Evolutionary conservation across 2,113 vertebrate species (phyloP), one percentile per base, ranked within the genome.

Genomic region (Daubentonia madagascariensis): DNA sequence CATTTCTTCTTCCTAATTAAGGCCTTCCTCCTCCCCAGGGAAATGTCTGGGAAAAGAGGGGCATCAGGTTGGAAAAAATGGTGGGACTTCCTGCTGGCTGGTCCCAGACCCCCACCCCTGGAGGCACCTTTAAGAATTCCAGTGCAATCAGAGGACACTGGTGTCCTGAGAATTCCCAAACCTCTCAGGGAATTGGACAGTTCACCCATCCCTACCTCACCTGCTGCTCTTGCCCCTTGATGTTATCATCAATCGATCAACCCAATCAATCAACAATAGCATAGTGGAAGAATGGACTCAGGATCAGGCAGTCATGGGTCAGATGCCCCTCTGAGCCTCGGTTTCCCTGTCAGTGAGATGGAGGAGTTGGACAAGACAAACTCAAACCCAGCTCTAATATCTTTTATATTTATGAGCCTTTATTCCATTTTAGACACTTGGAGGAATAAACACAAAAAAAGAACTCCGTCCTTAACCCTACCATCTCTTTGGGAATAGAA

Each of bases 1-100:
- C n/a, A 68, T 80, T 59, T 85, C 40, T n/a, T n/a, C n/a, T n/a
- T n/a, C 50, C 40, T 92, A 84, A 85, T 79, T 43, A 94, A 93
- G 85, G 43, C 8, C 75, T 89, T 91, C 28, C 75, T 80, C 70
- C 8, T 89, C 45, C 43, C 90, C 35, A 52, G 37, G 61, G 79
- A 92, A 65, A 78, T 28, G 23, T 92, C 52, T 84, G 28, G 25
- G 76, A 43, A 40, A 67, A 87, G 68, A 18, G 1, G 35, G 12
- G 65, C 28, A 79, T 32, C 54, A 32, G 10, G 20, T 3, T 50
- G 70, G 75, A 70, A 94, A 85, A 70, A 61, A 54, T 23, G 43
- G 23, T n/a, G 35, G 25, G 13, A n/a, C 65, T 81, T 85, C n/a
- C 11, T 54, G 67, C 22, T 68, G 83, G 59, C 52, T 68, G 61